Conservation (phyloP, 2,113 vertebrate species). For the Tursiops truncatus region DNA sequence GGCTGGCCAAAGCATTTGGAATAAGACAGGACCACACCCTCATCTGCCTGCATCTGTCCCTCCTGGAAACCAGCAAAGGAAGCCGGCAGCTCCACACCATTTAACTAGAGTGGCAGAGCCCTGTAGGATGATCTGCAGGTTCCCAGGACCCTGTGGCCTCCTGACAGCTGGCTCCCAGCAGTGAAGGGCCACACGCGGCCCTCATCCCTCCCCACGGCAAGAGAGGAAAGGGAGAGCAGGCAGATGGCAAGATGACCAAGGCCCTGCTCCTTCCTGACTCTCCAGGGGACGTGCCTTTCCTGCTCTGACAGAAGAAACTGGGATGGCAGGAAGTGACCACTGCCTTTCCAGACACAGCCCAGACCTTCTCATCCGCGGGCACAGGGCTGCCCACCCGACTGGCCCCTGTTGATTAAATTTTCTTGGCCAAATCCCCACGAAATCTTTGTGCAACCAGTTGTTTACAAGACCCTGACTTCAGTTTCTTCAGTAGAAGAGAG, state of each 20-base stretch:
- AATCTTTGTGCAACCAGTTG: not conserved
- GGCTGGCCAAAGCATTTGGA: not conserved
- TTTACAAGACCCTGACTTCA: slow-evolving; percentile 4
- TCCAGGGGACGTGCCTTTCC: not conserved
- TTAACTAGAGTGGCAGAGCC: not conserved
- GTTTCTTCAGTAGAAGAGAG: slow-evolving; percentile 38
- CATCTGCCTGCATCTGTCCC: not conserved
- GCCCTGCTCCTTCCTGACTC: not conserved
- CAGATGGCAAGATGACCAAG: not conserved
- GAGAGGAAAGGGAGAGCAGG: not conserved
- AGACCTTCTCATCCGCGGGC: not conserved
- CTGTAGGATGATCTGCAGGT: not conserved
- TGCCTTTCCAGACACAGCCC: not conserved
- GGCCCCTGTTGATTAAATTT: not conserved
- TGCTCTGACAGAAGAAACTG: not conserved
- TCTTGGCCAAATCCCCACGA: not conserved
- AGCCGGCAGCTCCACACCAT: not conserved
- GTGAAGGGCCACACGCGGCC: not conserved
- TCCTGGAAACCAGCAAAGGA: not conserved
- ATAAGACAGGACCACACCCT: not conserved
- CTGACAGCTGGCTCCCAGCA: not conserved
- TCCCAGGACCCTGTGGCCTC: not conserved
- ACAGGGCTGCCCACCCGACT: not conserved
- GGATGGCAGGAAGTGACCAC: not conserved
- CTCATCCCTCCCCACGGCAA: not conserved